These are phyloP conservation scores for Pyrgus malvae DNA, from an alignment of 2,888 invertebrate genomes.

Conservation along the genomic window DNA sequence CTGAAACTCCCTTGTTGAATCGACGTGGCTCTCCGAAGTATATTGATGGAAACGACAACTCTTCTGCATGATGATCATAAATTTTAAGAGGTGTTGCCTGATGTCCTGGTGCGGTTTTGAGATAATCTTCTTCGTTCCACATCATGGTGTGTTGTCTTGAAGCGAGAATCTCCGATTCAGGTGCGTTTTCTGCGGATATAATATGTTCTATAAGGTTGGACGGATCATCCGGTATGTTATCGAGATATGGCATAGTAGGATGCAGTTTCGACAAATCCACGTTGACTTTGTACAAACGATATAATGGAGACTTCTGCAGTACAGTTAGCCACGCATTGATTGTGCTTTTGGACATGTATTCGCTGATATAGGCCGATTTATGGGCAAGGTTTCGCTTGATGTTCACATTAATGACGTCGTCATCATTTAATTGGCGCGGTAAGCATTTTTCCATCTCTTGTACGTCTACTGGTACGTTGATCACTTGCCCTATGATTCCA, in stretches of 20 bases:
- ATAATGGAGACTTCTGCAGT: slow-evolving; percentile 39
- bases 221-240: slow-evolving; percentile 37
- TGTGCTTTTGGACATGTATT: slow-evolving; percentile 41
- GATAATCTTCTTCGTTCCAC: slow-evolving; percentile 48
- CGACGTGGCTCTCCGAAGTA: slow-evolving; percentile 49
- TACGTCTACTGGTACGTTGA: slow-evolving; percentile 52
- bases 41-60: slow-evolving; percentile 56
- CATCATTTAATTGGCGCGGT: slow-evolving; percentile 47
- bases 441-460: slow-evolving; percentile 47
- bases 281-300: slow-evolving; percentile 44
- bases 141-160: slow-evolving; percentile 42
- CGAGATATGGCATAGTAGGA: slow-evolving; percentile 31
- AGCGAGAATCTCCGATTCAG: slow-evolving; percentile 41
- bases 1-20: slow-evolving; percentile 42
- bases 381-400: slow-evolving; percentile 45
- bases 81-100: slow-evolving; percentile 42
- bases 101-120: slow-evolving; percentile 45
- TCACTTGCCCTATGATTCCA: slow-evolving; percentile 53
- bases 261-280: slow-evolving; percentile 42
- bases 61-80: slow-evolving; percentile 55
- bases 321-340: slow-evolving; percentile 42
- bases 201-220: slow-evolving; percentile 40
- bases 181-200: slow-evolving; percentile 36
- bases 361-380: slow-evolving; percentile 44
- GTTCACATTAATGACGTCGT: slow-evolving; percentile 47